These are phyloP conservation scores for Helleia helle DNA, from an alignment of 2,888 invertebrate genomes.

Conservation along the genomic window DNA sequence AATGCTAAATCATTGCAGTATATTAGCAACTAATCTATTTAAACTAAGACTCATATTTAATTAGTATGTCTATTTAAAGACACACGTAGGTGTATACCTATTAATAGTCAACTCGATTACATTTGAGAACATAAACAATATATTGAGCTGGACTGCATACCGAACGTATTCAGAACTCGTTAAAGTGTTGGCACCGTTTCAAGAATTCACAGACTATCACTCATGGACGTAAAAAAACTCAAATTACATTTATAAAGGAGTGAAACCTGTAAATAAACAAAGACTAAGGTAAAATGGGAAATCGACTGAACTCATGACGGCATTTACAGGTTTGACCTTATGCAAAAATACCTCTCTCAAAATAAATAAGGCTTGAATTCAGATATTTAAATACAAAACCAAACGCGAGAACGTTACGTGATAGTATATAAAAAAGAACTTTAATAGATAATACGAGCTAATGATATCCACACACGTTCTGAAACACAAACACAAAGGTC, in stretches of 20 bases:
- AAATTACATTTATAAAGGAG: no score
- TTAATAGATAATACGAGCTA: conserved; percentile 24
- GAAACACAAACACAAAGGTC: conserved; percentile 61
- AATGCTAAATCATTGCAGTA: no score
- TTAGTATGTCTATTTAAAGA: background rate
- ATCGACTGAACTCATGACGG: background rate
- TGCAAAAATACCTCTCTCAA: conserved; percentile 1
- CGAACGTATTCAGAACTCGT: conserved; percentile 50
- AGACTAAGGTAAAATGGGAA: background rate
- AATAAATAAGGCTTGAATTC: background rate
- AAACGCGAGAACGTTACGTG: no score
- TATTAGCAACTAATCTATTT: no score
- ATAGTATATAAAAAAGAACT: background rate
- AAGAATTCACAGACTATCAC: conserved; percentile 53
- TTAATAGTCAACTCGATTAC: conserved; percentile 12
- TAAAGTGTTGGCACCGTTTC: conserved; percentile 54
- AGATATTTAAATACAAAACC: no score
- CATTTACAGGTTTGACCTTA: conserved; percentile 2
- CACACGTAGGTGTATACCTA: conserved; percentile 2
- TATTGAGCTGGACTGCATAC: conserved; percentile 58
- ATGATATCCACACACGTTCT: conserved; percentile 27
- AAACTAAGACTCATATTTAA: conserved; percentile 1
- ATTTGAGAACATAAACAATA: conserved; percentile 44
- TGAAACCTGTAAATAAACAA: background rate
- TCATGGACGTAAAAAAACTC: conserved; percentile 13